Conservation (phyloP, 2,113 vertebrate species). For the Platanista minor region DNA sequence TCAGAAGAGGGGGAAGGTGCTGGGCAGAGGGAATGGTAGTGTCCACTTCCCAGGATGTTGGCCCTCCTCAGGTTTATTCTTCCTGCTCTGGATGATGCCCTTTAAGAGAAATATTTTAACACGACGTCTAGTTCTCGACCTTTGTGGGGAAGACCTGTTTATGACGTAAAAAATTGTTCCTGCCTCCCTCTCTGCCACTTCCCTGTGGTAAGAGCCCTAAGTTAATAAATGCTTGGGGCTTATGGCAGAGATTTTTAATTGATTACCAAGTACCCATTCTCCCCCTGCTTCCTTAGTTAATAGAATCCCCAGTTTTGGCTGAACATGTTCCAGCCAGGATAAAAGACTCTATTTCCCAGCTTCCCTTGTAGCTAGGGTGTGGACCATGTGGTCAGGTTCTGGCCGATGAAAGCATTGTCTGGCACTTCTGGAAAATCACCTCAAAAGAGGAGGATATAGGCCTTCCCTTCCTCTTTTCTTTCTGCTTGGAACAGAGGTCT, state of each 20-base stretch:
- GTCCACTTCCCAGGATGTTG: neutral
- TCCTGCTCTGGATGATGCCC: neutral
- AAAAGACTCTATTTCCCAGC: neutral
- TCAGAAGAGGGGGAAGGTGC: neutral
- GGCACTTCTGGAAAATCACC: neutral
- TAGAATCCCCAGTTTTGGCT: neutral
- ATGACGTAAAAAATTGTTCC: neutral
- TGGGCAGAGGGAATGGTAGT: rapidly evolving
- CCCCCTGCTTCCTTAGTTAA: neutral
- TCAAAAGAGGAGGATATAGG: neutral
- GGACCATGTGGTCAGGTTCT: neutral
- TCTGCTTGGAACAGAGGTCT: neutral
- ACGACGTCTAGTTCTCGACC: neutral
- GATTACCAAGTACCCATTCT: neutral
- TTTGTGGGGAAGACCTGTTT: neutral
- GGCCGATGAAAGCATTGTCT: too few relatives aligned
- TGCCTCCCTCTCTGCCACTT: neutral
- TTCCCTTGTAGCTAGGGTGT: neutral
- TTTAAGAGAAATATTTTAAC: neutral
- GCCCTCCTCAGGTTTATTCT: neutral
- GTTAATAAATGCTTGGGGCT: neutral
- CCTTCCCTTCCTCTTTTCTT: neutral
- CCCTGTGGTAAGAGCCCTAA: neutral
- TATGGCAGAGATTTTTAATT: neutral
- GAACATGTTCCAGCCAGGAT: neutral